Base-by-base conservation (phyloP, 2,113 vertebrate species). In the Xiphias gladius region DNA sequence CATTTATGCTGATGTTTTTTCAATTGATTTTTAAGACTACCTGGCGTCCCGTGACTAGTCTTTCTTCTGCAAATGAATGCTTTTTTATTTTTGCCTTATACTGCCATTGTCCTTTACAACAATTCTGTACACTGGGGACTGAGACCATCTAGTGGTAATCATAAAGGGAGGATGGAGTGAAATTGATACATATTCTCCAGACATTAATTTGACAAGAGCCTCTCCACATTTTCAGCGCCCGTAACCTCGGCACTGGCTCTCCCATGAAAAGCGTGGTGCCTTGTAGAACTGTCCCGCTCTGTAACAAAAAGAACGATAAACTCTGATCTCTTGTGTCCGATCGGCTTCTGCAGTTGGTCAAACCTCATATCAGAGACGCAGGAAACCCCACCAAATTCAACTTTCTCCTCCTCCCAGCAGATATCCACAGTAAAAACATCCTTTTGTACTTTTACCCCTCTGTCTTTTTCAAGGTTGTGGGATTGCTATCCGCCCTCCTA, bases 381-480 rank as follows among this genome's bases (percentile, higher is more conserved):
- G 91, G 89, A 87, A 85, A 79, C 84, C 13, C 57, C 82, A 80
- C 88, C 85, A 83, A 76, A 62, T 59, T 8, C 10, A 76, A 48
- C 76, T 24, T 28, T 73, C 59, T 84, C 75, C 78, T 85, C 66
- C 64, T 48, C 69, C 72, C 67, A 3, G 48, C 57, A 79, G 13
- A 64, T 79, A 90, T 87, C 85, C 78, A 54, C 73, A 90, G 35
- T n/a, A 91, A 68, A 87, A 90, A 90, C 87, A 86, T 87, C 88
- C 85, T 87, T 77, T 72, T 82, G 72, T 76, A 55, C 57, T 78
- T 48, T 74, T n/a, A n/a, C 65, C 26, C 43, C 32, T 48, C 28
- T 55, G 26, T 26, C 37, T 79, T 52, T 80, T 65, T 72, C 54
- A 69, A 78, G 74, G 76, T 70, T 55, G 78, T 58, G 64, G 14